These are phyloP conservation scores for Tetramorium simillimum DNA, from an alignment of 1,140 invertebrate species.

Conservation along the genomic window DNA sequence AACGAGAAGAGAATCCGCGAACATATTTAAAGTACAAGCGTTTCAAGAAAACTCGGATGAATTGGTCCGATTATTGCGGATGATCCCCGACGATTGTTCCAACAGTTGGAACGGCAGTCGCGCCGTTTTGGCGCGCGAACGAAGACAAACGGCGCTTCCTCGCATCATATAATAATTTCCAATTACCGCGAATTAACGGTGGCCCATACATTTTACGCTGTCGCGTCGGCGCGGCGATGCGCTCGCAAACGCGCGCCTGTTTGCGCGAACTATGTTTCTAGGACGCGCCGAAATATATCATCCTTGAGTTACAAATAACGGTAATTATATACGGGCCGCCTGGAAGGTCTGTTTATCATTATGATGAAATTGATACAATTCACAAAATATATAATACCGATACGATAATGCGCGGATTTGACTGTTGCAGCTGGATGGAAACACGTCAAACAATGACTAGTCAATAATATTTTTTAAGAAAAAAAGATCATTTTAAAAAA, in stretches of 20 bases:
- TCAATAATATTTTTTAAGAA: neutral
- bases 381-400: neutral
- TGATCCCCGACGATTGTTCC: neutral
- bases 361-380: constrained; percentile 5
- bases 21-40: neutral
- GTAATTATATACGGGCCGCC: constrained; percentile 39
- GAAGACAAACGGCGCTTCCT: constrained; percentile 67
- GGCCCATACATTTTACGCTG: constrained; percentile 58
- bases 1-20: neutral
- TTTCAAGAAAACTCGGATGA: neutral
- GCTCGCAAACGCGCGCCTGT: constrained; percentile 28
- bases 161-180: constrained; percentile 70
- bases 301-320: constrained; percentile 42
- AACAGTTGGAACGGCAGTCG: neutral
- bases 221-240: constrained; percentile 11
- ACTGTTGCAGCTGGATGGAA: too few species aligned
- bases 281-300: constrained; percentile 50
- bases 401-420: neutral
- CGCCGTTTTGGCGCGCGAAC: constrained; percentile 23
- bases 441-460: neutral
- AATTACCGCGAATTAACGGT: constrained; percentile 70
- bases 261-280: constrained; percentile 44
- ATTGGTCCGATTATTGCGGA: neutral
- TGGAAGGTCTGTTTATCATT: constrained; percentile 8
- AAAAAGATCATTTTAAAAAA: neutral